Base-by-base conservation (phyloP, 2,888 invertebrate genomes). In the Sarcophaga rosellei region DNA sequence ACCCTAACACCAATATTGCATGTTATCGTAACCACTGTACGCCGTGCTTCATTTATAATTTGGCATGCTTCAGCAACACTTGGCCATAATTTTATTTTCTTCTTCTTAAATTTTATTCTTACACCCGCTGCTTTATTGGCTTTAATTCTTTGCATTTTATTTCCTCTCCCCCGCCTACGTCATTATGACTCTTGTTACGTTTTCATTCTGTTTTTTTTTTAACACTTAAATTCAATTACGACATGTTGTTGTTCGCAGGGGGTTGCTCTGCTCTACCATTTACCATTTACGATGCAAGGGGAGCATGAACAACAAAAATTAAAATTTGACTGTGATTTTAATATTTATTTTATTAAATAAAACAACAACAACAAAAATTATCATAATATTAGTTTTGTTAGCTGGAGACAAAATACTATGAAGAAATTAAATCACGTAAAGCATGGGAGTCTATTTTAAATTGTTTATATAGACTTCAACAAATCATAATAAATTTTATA, bases 111-210 rank as follows among this genome's bases (percentile, higher is more conserved):
- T 75, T 81, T 82, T 73, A 75, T 84, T 84, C 53, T 84, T 63
- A 70, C 84, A 79, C 84, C 84, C 84, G 84, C 35, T 84, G 84
- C 75, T 84, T 79, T 84, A 75, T 84, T 79, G 53, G 53, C 53
- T 53, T 53, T 53, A 53, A 53, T 53, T 53, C 53, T 53, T 53
- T 53, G 53, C 53, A 53, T 53, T 53, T 53, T 53, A 53, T 53
- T 53, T 53, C 53, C 53, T 53, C 4, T 15, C 53, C 53, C 15
- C 17, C 5, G 15, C 8, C 12, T 35, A 65, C 15, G 17, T 12
- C 10, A 53, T 17, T 53, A 53, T 53, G 53, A 53, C 53, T 15
- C 53, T 53, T 35, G 35, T 35, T 35, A 35, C 35, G 35, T 35
- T 35, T 53, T 53, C 17, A 5, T 53, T 53, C 12, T 17, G 4